Conservation (phyloP, 2,113 vertebrate species). For the Pseudorhombus dupliciocellatus region DNA sequence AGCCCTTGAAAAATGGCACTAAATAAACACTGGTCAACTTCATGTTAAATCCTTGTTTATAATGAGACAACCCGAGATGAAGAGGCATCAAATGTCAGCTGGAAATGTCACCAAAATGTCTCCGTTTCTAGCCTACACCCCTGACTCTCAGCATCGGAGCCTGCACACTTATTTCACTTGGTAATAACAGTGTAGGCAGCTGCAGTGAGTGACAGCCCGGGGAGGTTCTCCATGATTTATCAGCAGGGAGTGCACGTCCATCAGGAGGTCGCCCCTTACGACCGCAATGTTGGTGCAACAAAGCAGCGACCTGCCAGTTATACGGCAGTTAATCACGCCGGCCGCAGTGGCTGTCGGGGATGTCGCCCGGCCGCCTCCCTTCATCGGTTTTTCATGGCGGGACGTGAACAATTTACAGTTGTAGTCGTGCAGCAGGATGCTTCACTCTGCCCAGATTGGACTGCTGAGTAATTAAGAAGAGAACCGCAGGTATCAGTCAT, state of each 20-base stretch:
- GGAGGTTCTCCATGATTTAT: constrained; percentile 30
- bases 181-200: background rate
- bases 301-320: constrained; percentile 19
- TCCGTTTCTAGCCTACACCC: background rate
- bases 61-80: constrained; percentile 14
- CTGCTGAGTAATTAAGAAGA: constrained; percentile 29
- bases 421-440: background rate
- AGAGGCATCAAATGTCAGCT: constrained; percentile 42
- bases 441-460: background rate
- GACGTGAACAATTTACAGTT: background rate
- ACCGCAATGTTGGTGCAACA: background rate
- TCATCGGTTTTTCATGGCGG: constrained; percentile 1
- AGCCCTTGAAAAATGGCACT: background rate
- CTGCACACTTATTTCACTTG: background rate
- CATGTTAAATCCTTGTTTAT: constrained; percentile 4
- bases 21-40: background rate
- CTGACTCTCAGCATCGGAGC: background rate
- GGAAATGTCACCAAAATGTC: constrained; percentile 40
- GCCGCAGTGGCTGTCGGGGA: background rate
- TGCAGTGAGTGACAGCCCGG: constrained; percentile 11
- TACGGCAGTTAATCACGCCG: constrained; percentile 13
- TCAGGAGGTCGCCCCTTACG: background rate
- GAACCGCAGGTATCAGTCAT: constrained; percentile 13
- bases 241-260: background rate
- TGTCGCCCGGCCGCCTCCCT: background rate